Evolutionary conservation across 2,113 vertebrate genomes (phyloP), one percentile per base, ranked within the genome.

Genomic region (Sprattus sprattus): DNA sequence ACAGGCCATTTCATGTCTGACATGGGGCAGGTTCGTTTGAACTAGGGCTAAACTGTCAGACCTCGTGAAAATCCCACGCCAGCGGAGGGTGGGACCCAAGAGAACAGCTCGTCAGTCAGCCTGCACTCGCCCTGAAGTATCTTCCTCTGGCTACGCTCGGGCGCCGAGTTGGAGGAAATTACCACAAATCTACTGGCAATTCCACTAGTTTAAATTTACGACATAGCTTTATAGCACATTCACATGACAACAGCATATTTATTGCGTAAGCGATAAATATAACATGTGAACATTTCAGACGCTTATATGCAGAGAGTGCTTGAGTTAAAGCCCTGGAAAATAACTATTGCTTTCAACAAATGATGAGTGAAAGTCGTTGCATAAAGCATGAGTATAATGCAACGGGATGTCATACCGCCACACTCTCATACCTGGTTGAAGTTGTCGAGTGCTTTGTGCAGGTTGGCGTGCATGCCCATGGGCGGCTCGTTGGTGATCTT

Each of bases 401-500:
- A 28, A 3, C 6, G 2, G n/a, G 64, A 0, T 28, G 64, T 28
- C 64, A 67, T 67, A 28, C 18, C 18, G 52, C 16, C 28, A 47
- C 54, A 13, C 84, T 47, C 8, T 3, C 18, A 3, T 90, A 99
- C 98, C 98, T 99, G 98, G 90, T 88, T 97, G 92, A 99, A 99
- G 93, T 97, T 98, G 93, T 99, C 97, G 44, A 99, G 94, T 46
- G 98, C 97, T 89, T 97, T 97, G 95, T 99, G 98, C 87, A 99
- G 95, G 93, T 97, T 99, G 81, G 97, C 97, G 0, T 95, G 96
- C 95, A 99, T 97, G 82, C 97, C 98, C 0, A 95, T 94, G 0
- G 98, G 97, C 0, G 98, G 95, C 80, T 99, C 98, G 0, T 94
- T 99, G 91, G 97, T 99, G 94, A 99, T 95, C 91, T 99, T 99